Base-by-base conservation (phyloP, 2,888 invertebrate species). In the Antheraea assamensis region DNA sequence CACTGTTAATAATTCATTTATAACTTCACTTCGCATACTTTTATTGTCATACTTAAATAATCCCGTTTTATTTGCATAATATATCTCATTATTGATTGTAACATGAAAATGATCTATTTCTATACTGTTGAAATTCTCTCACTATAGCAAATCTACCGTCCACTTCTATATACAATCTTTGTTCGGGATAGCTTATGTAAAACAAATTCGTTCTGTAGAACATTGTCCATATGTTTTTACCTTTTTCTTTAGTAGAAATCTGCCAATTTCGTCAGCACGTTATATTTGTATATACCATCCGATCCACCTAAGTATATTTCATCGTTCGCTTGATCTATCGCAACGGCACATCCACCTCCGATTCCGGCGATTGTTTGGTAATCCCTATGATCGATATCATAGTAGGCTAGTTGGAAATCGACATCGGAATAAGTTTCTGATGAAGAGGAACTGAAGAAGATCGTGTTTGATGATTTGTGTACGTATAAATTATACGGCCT, bases 241-340 rank as follows among this genome's bases (percentile, higher is more conserved):
- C 87, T 72, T 85, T 85, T 76, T 90, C 88, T 76, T 83, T 88
- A 72, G n/a, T 89, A 91, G 35, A 81, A 83, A 74, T 91, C 89
- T 0, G 90, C 89, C 76, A 89, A 71, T 79, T 84, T 87, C 0
- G 90, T 91, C 0, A 83, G 71, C 85, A 88, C 82, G 35, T 91
- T 90, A 17, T 86, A 91, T 82, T 87, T 91, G 74, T 88, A 92
- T 17, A 92, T 92, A 0, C 92, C 92, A 24, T 91, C 88, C 30
- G 83, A 88, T 0, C 92, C 91, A n/a, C 92, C 92, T 8, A 92
- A 77, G 52, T 85, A 92, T 49, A 92, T 83, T 0, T 86, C 86
- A 47, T 90, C 90, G 24, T 87, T 87, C 0, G 70, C 64, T 64
- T 87, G 85, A 35, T 92, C 91, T 75, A 92, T 87, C 0, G 91